Evolutionary conservation across 1,140 invertebrate species (phyloP), one percentile per base, ranked within the genome.

Genomic region (Formica selysi): DNA sequence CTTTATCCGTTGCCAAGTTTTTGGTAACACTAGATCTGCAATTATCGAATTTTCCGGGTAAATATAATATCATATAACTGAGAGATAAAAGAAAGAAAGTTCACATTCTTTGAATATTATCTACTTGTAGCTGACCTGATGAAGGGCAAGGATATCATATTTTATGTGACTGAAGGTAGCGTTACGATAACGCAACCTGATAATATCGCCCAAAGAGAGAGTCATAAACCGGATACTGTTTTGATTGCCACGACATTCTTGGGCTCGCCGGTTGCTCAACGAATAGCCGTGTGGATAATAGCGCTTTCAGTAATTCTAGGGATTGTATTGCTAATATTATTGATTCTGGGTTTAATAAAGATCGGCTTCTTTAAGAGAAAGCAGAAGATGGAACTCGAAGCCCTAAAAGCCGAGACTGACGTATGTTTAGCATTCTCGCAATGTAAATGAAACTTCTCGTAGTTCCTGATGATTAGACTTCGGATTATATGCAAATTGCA

Each of bases 321-420:
- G 16, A 84, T 95, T 68, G 38, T 94, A 26, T 41, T 95, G 16
- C 78, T 95, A 8, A 79, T 92, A n/a, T 26, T 95, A 2, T 36
- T 95, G 5, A 87, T 90, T 41, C 68, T 93, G 29, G 91, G 85
- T 65, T 87, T 95, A 4, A 78, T 94, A 54, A 94, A 94, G 89
- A 86, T 95, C 36, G 95, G 95, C 36, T 95, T 95, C 76, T 95
- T 95, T 61, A 88, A 93, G 44, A 86, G 94, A 76, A 93, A 93
- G 70, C 93, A 91, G 61, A 94, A 59, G 13, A 38, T 92, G 61
- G 91, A 95, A 54, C 88, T 95, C 11, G 83, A 93, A 67, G 91
- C 89, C 5, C 85, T 95, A 16, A 94, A 91, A 87, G 89, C 73
- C 2, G 32, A 76, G 48, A 71, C 71, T 32, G 29, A 86, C 38